phyloP scores from a whole-genome alignment of 2,113 vertebrate genomes.

The Misgurnus mizolepis region DNA sequence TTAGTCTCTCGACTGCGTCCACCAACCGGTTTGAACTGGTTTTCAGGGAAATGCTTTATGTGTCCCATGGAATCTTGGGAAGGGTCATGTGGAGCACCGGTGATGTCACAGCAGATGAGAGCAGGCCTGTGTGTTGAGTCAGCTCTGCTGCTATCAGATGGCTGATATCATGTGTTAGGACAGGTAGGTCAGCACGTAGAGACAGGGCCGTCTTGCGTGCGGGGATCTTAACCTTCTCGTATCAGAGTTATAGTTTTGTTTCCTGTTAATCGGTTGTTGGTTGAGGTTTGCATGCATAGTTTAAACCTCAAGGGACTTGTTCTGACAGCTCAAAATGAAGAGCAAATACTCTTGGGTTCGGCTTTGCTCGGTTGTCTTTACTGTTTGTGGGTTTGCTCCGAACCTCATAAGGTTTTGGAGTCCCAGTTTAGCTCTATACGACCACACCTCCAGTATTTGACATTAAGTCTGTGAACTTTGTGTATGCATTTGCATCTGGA shows the following conservation, averaged over 20 bases:
- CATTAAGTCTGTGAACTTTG: neutral
- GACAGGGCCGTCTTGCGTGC: neutral
- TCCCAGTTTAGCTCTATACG: neutral
- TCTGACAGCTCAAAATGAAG: neutral
- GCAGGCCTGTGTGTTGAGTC: slow-evolving; percentile 76
- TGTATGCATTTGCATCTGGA: neutral
- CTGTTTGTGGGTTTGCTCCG: slow-evolving; percentile 5
- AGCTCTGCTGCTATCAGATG: slow-evolving; percentile 64
- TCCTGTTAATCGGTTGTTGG: slow-evolving; percentile 43
- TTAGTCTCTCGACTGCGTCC: slow-evolving; percentile 70
- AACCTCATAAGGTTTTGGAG: neutral
- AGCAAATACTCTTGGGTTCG: neutral
- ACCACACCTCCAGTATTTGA: neutral
- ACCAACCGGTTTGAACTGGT: slow-evolving; percentile 86
- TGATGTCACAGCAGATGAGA: slow-evolving; percentile 82
- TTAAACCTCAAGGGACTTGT: neutral
- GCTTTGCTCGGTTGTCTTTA: neutral
- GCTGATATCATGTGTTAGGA: slow-evolving; percentile 11
- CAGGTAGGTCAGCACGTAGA: slow-evolving; percentile 12
- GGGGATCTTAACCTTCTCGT: neutral
- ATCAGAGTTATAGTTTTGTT: neutral
- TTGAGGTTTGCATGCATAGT: slow-evolving; percentile 36
- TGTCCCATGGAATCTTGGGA: slow-evolving; percentile 85
- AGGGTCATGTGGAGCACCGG: slow-evolving; percentile 83
- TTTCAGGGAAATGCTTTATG: slow-evolving; percentile 87